A percentile compares a stretch with the other conserved stretches of the same genome.
These are phyloP conservation scores for Sebastolobus alascanus DNA, from an alignment of 2,797 vertebrate genomes.

Conservation along the genomic window DNA sequence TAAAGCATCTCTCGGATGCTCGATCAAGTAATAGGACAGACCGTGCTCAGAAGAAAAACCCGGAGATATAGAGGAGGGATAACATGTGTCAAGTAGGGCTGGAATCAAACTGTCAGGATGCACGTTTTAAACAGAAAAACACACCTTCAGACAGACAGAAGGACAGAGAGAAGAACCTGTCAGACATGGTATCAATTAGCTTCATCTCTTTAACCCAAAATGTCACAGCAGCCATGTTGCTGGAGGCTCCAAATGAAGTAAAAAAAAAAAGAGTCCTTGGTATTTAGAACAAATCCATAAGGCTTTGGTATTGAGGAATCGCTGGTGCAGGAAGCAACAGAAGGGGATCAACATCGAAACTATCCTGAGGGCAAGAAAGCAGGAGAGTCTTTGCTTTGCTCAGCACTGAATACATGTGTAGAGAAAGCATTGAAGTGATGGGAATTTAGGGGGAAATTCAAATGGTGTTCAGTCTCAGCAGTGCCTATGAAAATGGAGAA, in stretches of 20 bases:
- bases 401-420: conserved; percentile 28
- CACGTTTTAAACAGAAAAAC: conserved; percentile 18
- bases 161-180: not conserved
- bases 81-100: conserved; percentile 38
- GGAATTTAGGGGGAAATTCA: not conserved
- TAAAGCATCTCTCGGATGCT: conserved; percentile 74
- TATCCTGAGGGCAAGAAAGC: conserved; percentile 21
- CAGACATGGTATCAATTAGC: conserved; percentile 13
- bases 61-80: conserved; percentile 35
- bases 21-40: conserved; percentile 75
- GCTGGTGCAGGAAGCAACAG: conserved; percentile 45
- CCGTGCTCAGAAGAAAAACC: conserved; percentile 49
- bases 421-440: conserved; percentile 7
- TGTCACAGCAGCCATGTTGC: conserved; percentile 43
- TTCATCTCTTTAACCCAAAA: conserved; percentile 37
- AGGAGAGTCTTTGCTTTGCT: conserved; percentile 31
- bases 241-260: conserved; percentile 30
- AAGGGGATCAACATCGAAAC: conserved; percentile 27
- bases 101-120: conserved; percentile 33
- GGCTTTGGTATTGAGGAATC: conserved; percentile 33
- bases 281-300: conserved; percentile 51
- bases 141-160: conserved; percentile 4
- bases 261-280: conserved; percentile 11
- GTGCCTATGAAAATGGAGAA: not conserved
- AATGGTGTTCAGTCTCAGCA: not conserved